Percentiles rank a stretch among this genome's conserved stretches.
Evolutionary conservation across 2,797 vertebrate species (phyloP).

Genomic region (Melanotaenia boesemani): DNA sequence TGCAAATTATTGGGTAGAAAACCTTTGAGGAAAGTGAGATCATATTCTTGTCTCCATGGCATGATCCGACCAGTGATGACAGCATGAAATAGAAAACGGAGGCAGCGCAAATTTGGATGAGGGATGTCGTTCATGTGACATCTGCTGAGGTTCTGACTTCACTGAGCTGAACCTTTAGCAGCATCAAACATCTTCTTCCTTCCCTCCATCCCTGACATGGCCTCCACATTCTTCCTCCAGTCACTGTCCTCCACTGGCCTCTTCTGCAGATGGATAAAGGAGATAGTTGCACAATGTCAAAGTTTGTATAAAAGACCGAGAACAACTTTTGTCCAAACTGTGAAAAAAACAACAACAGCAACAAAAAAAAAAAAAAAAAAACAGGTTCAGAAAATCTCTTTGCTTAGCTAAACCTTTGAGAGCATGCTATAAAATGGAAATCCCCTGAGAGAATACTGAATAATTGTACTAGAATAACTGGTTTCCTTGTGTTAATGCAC

Average conservation of each 20-base stretch:
- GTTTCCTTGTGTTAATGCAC: constrained; percentile 44
- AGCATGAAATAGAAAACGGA: background rate
- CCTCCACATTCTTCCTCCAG: constrained; percentile 97
- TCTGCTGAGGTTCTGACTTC: constrained; percentile 44
- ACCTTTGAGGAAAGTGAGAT: background rate
- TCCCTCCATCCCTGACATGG: constrained; percentile 98
- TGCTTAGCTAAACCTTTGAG: constrained; percentile 39
- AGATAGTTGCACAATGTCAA: constrained; percentile 2
- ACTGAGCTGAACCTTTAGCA: constrained; percentile 90
- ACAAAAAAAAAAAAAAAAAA: constrained; percentile 5
- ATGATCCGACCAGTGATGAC: constrained; percentile 1
- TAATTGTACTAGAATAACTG: constrained; percentile 50
- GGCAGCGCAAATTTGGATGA: background rate
- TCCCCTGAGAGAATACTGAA: constrained; percentile 25
- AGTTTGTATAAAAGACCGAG: background rate
- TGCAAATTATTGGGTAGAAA: constrained; percentile 6
- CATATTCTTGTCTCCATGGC: constrained; percentile 9
- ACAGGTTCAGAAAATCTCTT: constrained; percentile 10
- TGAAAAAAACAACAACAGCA: background rate
- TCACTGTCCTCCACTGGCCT: constrained; percentile 93
- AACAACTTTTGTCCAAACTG: constrained; percentile 4
- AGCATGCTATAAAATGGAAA: constrained; percentile 37
- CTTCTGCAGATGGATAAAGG: constrained; percentile 71
- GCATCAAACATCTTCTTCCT: constrained; percentile 98
- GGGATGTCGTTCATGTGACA: background rate